A percentile compares a stretch with the other conserved stretches of the same genome.
These are phyloP conservation scores for Apostichopus japonicus DNA, from an alignment of 35 echinoderm and acorn worm genomes.

Conservation along the genomic window DNA sequence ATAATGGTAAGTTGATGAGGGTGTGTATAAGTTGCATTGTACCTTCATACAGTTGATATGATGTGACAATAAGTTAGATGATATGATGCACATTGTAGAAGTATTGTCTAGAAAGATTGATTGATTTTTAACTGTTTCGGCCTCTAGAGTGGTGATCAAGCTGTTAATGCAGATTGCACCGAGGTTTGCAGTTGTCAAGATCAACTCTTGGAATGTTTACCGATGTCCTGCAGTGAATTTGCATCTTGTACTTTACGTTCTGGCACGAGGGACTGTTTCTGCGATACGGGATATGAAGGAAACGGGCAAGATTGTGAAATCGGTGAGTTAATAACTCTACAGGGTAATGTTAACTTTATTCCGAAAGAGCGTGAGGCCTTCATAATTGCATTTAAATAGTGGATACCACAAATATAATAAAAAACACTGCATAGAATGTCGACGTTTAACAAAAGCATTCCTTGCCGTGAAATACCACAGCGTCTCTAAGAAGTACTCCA, in stretches of 20 bases:
- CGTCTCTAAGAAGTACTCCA: not conserved
- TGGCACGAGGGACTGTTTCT: not conserved
- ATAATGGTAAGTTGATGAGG: not conserved
- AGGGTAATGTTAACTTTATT: not conserved
- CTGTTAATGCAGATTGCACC: not conserved
- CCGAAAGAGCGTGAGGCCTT: not conserved
- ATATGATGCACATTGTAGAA: too few species aligned
- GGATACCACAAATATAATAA: not conserved
- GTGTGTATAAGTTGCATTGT: too few species aligned
- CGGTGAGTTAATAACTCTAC: not conserved
- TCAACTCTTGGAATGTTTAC: not conserved
- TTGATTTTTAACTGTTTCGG: too few species aligned
- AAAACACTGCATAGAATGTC: not conserved
- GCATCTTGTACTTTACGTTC: constrained; percentile 4
- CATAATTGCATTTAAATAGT: not conserved
- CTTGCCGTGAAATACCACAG: not conserved
- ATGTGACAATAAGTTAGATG: too few species aligned
- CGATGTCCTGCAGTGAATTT: constrained; percentile 16
- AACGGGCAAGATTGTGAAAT: not conserved
- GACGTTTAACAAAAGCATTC: not conserved
- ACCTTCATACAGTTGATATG: too few species aligned
- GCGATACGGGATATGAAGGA: not conserved
- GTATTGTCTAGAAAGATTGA: too few species aligned
- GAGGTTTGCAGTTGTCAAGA: not conserved
- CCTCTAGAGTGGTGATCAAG: not conserved